Conservation (phyloP, 2,113 vertebrate species). For the Pseudopodoces humilis region DNA sequence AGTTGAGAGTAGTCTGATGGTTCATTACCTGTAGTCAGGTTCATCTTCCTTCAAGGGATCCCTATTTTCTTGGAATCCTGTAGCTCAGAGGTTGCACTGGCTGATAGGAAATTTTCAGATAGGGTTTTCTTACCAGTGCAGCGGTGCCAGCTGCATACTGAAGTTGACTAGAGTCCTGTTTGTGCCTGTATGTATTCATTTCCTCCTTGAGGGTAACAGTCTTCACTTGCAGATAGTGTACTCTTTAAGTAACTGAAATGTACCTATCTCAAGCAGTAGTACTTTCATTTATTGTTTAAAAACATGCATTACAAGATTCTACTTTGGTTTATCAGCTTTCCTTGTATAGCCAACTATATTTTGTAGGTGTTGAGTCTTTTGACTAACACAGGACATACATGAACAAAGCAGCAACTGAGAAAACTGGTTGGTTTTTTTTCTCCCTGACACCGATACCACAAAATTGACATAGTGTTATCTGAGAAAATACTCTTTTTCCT, state of each 20-base stretch:
- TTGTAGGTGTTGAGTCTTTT: neutral
- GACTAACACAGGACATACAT: neutral
- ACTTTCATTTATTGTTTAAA: neutral
- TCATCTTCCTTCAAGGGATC: neutral
- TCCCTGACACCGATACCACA: neutral
- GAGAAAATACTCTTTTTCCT: neutral
- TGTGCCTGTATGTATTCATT: neutral
- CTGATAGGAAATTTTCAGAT: neutral
- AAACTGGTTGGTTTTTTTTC: neutral
- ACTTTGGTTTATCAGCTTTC: neutral
- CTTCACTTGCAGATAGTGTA: neutral
- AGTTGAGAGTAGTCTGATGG: neutral
- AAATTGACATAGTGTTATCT: neutral
- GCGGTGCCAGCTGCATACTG: fast-evolving
- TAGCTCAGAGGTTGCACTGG: neutral
- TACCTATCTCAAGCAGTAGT: neutral
- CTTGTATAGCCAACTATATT: neutral
- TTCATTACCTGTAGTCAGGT: neutral
- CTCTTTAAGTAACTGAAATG: neutral
- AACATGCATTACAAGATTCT: fast-evolving
- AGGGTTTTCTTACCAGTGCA: neutral
- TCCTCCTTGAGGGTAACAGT: neutral
- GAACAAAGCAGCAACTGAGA: neutral
- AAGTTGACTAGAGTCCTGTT: neutral
- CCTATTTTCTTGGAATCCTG: neutral